A percentile compares a stretch with the other conserved stretches of the same genome.
These are phyloP conservation scores for Zaprionus bogoriensis DNA, from an alignment of 2,888 invertebrate genomes.

Conservation along the genomic window DNA sequence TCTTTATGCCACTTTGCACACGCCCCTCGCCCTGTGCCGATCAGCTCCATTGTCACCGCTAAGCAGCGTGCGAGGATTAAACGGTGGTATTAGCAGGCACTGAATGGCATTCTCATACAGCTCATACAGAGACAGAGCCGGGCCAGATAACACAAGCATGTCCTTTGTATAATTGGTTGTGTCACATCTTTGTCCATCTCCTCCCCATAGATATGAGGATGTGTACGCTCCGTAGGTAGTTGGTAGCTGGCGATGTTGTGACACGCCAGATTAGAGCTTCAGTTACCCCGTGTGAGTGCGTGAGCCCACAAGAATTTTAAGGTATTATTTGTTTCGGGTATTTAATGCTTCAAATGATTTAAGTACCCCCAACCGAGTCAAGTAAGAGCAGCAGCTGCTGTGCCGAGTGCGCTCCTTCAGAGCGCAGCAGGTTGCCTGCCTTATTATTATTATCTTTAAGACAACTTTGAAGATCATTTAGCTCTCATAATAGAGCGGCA, in stretches of 20 bases:
- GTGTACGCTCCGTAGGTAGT: background rate
- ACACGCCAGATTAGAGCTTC: slow-evolving; percentile 51
- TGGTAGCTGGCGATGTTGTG: slow-evolving; percentile 48
- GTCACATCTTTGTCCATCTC: slow-evolving; percentile 49
- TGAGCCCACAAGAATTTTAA: slow-evolving; percentile 36
- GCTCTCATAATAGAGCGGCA: slow-evolving; percentile 2
- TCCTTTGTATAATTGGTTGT: slow-evolving; percentile 76
- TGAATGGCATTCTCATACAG: slow-evolving; percentile 51
- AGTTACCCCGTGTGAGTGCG: background rate
- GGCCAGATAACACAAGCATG: too few species aligned
- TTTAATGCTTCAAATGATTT: slow-evolving; percentile 77
- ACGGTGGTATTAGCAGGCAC: background rate
- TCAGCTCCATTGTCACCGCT: slow-evolving; percentile 60
- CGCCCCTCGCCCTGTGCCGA: slow-evolving; percentile 38
- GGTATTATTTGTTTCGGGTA: slow-evolving; percentile 59
- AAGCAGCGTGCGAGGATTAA: slow-evolving; percentile 74
- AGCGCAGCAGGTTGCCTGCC: slow-evolving; percentile 69
- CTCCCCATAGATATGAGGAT: too few species aligned
- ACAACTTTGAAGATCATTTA: slow-evolving; percentile 30
- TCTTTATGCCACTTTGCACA: slow-evolving; percentile 53
- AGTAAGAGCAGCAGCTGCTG: slow-evolving; percentile 42
- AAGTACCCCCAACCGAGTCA: slow-evolving; percentile 41
- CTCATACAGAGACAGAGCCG: background rate
- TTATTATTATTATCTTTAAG: slow-evolving; percentile 22
- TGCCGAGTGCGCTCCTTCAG: slow-evolving; percentile 15